Percentiles rank a stretch among this genome's conserved stretches.
These are phyloP conservation scores for Synanthedon tipuliformis DNA, from an alignment of 2,888 invertebrate genomes.

Conservation along the genomic window DNA sequence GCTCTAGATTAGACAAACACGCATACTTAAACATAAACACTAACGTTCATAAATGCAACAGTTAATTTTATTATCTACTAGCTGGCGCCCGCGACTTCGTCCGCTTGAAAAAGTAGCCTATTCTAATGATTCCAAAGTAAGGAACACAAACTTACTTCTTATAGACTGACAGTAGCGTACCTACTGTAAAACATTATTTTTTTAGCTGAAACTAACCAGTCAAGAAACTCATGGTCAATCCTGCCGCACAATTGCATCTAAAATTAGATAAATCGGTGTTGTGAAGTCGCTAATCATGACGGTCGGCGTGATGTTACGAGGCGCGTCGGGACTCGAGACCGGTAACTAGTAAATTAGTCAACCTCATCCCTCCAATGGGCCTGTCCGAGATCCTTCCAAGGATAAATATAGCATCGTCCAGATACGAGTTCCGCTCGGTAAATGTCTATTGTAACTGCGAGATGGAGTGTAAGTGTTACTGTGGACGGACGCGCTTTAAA, in stretches of 20 bases:
- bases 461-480: slow-evolving; percentile 38
- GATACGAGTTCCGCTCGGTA: slow-evolving; percentile 39
- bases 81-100: too few relatives aligned
- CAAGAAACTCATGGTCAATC: too few relatives aligned
- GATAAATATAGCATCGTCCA: slow-evolving; percentile 48
- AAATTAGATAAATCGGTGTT: neutral
- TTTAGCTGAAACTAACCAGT: too few relatives aligned
- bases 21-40: too few relatives aligned
- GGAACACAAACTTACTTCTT: too few relatives aligned
- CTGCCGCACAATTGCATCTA: neutral
- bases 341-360: slow-evolving; percentile 46
- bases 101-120: too few relatives aligned
- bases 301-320: neutral
- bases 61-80: too few relatives aligned
- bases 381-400: slow-evolving; percentile 46
- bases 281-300: neutral
- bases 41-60: too few relatives aligned
- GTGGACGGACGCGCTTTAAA: slow-evolving; percentile 34
- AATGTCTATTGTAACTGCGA: slow-evolving; percentile 39
- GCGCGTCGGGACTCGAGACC: slow-evolving; percentile 18
- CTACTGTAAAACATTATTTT: too few relatives aligned
- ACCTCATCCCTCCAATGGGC: slow-evolving; percentile 44
- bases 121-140: too few relatives aligned
- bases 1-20: too few relatives aligned
- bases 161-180: too few relatives aligned